Percentiles rank a stretch among this genome's conserved stretches.
These are phyloP conservation scores for Ferrisia virgata DNA, from an alignment of 2,888 invertebrate species.

Conservation along the genomic window DNA sequence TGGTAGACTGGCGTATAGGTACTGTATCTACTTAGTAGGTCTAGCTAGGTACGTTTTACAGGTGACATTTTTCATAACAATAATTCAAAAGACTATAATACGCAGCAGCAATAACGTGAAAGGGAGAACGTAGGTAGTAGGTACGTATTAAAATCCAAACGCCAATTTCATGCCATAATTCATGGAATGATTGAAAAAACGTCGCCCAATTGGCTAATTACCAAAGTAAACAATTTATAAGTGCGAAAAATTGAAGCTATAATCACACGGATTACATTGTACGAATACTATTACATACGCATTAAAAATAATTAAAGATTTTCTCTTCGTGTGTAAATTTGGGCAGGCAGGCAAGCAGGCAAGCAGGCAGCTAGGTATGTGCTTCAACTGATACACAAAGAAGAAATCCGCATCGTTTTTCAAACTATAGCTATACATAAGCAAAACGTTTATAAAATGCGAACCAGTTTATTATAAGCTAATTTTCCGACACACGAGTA, in stretches of 20 bases:
- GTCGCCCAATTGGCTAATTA: background rate
- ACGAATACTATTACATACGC: background rate
- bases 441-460: constrained; percentile 22
- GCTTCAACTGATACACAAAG: constrained; percentile 9
- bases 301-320: background rate
- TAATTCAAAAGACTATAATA: background rate
- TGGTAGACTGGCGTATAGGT: too few relatives aligned
- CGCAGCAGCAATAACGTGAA: background rate
- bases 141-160: background rate
- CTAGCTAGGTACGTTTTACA: background rate
- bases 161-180: background rate
- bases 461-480: constrained; percentile 15
- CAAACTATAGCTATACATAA: background rate
- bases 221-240: background rate
- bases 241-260: background rate
- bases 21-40: background rate
- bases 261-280: background rate
- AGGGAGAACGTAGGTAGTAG: too few relatives aligned
- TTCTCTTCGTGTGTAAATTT: background rate
- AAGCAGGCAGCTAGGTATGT: background rate
- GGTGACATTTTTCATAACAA: background rate
- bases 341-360: too few relatives aligned
- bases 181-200: background rate
- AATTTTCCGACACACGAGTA: constrained; percentile 4
- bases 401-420: constrained; percentile 18